A percentile compares a stretch with the other conserved stretches of the same genome.
Evolutionary conservation across 1,140 invertebrate genomes (phyloP).

Genomic region (Drosophila dunni): DNA sequence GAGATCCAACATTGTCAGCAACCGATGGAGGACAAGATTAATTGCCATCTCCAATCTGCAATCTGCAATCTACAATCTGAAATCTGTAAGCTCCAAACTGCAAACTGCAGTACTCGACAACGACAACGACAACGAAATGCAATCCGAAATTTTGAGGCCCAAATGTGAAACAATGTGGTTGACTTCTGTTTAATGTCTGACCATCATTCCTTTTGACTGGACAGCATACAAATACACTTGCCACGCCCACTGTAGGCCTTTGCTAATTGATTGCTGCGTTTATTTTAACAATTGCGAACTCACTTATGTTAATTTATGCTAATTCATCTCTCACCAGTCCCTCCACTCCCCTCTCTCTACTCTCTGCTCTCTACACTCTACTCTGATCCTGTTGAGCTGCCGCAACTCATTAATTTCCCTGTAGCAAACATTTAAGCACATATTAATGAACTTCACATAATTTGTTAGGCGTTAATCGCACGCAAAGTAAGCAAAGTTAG

Average conservation of each 20-base stretch:
- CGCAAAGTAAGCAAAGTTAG: not conserved
- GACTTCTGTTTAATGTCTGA: conserved; percentile 1
- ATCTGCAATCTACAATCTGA: conserved; percentile 1
- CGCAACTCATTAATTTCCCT: conserved; percentile 23
- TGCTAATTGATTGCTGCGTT: conserved; percentile 29
- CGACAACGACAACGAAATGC: conserved; percentile 10
- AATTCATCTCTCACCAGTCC: conserved; percentile 27
- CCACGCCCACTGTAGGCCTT: not conserved
- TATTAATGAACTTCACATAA: conserved; percentile 11
- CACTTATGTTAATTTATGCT: conserved; percentile 50
- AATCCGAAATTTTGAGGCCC: conserved; percentile 29
- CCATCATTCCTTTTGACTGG: conserved; percentile 5
- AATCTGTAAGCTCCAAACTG: not conserved
- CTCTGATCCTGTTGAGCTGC: not conserved
- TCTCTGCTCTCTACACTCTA: not conserved
- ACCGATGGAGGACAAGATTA: conserved; percentile 21
- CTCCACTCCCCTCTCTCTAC: not conserved
- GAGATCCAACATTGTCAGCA: not conserved
- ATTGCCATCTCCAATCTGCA: conserved; percentile 16
- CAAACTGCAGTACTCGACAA: conserved; percentile 13
- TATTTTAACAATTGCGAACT: conserved; percentile 43
- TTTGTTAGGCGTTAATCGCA: conserved; percentile 19
- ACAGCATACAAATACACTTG: conserved; percentile 3
- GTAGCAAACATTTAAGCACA: conserved; percentile 13
- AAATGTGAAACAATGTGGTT: conserved; percentile 16